Conservation (phyloP, 1,140 invertebrate genomes). For the Pteromalus puparum region DNA sequence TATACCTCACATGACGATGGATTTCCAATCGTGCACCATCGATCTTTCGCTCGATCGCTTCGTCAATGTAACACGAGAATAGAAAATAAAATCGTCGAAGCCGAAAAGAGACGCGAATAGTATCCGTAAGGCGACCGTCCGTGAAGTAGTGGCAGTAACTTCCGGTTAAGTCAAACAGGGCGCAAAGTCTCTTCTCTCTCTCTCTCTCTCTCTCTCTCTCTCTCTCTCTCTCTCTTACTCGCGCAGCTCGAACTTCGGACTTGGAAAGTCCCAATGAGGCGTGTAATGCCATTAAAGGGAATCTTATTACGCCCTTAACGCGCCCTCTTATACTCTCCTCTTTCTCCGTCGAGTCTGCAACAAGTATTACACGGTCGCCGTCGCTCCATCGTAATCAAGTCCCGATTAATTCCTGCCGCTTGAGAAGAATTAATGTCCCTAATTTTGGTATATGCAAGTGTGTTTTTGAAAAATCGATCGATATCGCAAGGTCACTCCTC, state of each 20-base stretch:
- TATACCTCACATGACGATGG: slow-evolving; percentile 1
- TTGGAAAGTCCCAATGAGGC: slow-evolving; percentile 75
- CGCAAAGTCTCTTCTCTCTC: slow-evolving; percentile 61
- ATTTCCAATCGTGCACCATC: neutral
- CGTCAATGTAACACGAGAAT: neutral
- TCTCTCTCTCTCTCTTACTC: too few species aligned
- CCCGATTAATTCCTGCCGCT: slow-evolving; percentile 68
- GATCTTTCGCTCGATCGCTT: neutral
- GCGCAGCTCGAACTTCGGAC: slow-evolving; percentile 54
- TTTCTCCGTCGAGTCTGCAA: slow-evolving; percentile 57
- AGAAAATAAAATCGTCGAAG: neutral
- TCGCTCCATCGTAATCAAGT: slow-evolving; percentile 67
- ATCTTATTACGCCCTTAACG: slow-evolving; percentile 73
- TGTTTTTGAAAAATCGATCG: neutral
- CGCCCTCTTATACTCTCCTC: slow-evolving; percentile 57
- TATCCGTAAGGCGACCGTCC: slow-evolving; percentile 55
- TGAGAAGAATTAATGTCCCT: slow-evolving; percentile 59
- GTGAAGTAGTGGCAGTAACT: slow-evolving; percentile 63
- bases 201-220: too few species aligned
- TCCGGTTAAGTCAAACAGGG: slow-evolving; percentile 73
- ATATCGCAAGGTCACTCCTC: neutral
- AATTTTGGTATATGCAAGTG: neutral
- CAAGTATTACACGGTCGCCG: slow-evolving; percentile 62
- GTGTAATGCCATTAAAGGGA: slow-evolving; percentile 75
- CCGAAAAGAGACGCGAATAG: neutral